Base-by-base conservation (phyloP, 37 sponge, comb jelly and placozoan genomes). In the Hexactinellida sp. region DNA sequence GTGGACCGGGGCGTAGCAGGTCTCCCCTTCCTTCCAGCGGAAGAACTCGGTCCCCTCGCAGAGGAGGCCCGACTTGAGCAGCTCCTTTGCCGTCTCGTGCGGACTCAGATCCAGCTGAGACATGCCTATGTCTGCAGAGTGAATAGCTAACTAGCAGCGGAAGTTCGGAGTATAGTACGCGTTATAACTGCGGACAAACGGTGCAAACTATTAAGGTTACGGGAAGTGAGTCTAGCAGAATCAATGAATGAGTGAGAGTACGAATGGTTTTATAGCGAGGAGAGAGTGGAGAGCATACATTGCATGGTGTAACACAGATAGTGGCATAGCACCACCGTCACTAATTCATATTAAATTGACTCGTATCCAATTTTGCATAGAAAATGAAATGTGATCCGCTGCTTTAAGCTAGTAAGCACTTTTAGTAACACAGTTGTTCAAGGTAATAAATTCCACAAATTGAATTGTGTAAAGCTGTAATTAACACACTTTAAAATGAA, bases 1-100 rank as follows among this genome's bases (percentile, higher is more conserved):
- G 34, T 63, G 76, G 28, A 63, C 76, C 25, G 76, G 76, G 34
- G 13, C 76, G 34, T 63, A 63, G 34, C 28, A 21, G 28, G 76
- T 23, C 25, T 63, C 76, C 1, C 76, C 76, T 63, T 63, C 76
- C 76, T 63, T 63, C 76, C 76, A 63, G 5, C 76, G 76, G 76
- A 63, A 63, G 76, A 63, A 63, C 3, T 63, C 76, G 5, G 3
- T 23, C 28, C 76, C 76, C 34, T 1, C 30, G 25, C 3, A n/a
- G 19, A 63, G 34, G 3, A 63, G 34, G 5, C 13, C 30, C 13
- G 5, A 5, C 25, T 63, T 23, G 3, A 63, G 76, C 25, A 63
- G 19, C 76, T 63, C 76, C 13, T 28, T 63, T 3, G 76, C 76
- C 5, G 76, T 63, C 34, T 10, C 76, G 76, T 63, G 76, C 25